These are phyloP conservation scores for Drepanosiphum platanoidis DNA, from an alignment of 2,888 invertebrate genomes.

Conservation along the genomic window DNA sequence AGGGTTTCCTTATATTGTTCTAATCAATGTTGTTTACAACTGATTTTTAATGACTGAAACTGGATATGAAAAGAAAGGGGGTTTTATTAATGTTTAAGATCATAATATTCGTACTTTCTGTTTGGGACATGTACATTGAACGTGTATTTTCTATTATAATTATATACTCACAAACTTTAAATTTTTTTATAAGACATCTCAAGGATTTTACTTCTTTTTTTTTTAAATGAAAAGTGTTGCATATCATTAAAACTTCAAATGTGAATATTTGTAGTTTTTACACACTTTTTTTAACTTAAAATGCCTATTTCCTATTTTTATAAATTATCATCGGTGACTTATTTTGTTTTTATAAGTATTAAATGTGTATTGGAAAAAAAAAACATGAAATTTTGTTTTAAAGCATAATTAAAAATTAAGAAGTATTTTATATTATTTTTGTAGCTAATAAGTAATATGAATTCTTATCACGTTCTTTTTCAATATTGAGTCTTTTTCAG, in stretches of 20 bases:
- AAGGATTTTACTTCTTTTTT: slow-evolving; percentile 8
- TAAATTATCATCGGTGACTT: background rate
- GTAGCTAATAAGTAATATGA: background rate
- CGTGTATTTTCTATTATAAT: slow-evolving; percentile 33
- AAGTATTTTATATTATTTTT: background rate
- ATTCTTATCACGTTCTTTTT: background rate
- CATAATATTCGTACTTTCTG: background rate
- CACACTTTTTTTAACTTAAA: too few relatives aligned
- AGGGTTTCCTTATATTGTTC: slow-evolving; percentile 57
- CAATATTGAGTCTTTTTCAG: background rate
- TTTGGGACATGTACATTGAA: slow-evolving; percentile 4
- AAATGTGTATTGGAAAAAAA: too few relatives aligned
- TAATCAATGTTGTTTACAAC: slow-evolving; percentile 25
- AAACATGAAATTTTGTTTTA: too few relatives aligned
- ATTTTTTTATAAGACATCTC: background rate
- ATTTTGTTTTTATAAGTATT: background rate
- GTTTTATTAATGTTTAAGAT: slow-evolving; percentile 24
- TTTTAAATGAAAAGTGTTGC: slow-evolving; percentile 4
- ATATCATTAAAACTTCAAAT: background rate
- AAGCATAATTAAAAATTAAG: background rate
- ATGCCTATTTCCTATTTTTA: too few relatives aligned
- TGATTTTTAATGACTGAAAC: slow-evolving; percentile 34
- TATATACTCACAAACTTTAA: background rate
- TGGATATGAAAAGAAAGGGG: background rate
- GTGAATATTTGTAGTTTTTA: background rate